Conservation (phyloP, 2,113 vertebrate genomes). For the Bubo blakistoni region DNA sequence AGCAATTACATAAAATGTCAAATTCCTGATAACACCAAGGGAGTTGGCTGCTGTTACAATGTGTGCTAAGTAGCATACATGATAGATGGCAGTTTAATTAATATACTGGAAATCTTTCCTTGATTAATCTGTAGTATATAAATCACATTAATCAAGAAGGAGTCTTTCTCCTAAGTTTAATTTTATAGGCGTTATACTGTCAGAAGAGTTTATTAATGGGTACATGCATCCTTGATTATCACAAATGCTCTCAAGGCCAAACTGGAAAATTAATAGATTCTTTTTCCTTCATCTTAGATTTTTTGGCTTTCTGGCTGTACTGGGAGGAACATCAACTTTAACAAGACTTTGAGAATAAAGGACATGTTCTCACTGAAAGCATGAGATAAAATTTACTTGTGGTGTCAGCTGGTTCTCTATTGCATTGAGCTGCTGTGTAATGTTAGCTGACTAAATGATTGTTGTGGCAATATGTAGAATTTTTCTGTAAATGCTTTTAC, state of each 20-base stretch:
- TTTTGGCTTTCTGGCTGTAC: not conserved
- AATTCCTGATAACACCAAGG: not conserved
- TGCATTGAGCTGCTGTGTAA: not conserved
- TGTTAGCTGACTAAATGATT: not conserved
- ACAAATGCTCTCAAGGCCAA: not conserved
- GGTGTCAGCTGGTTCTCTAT: not conserved
- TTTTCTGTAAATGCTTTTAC: not conserved
- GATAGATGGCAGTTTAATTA: conserved; percentile 33
- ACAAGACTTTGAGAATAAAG: not conserved
- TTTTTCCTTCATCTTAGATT: not conserved
- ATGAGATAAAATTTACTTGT: not conserved
- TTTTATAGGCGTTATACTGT: not conserved
- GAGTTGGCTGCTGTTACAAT: not conserved
- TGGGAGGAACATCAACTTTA: not conserved
- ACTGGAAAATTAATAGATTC: not conserved
- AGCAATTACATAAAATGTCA: conserved; percentile 9
- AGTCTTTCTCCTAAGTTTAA: not conserved
- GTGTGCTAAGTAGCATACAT: not conserved
- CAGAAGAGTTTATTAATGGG: not conserved
- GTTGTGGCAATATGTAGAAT: not conserved
- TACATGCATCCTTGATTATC: not conserved
- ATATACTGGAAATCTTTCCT: conserved; percentile 2
- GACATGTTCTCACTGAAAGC: not conserved
- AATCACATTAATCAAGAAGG: conserved; percentile 19
- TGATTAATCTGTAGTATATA: conserved; percentile 39